Conservation (phyloP, 2,888 invertebrate species). For the Chymomyza caudatula region DNA sequence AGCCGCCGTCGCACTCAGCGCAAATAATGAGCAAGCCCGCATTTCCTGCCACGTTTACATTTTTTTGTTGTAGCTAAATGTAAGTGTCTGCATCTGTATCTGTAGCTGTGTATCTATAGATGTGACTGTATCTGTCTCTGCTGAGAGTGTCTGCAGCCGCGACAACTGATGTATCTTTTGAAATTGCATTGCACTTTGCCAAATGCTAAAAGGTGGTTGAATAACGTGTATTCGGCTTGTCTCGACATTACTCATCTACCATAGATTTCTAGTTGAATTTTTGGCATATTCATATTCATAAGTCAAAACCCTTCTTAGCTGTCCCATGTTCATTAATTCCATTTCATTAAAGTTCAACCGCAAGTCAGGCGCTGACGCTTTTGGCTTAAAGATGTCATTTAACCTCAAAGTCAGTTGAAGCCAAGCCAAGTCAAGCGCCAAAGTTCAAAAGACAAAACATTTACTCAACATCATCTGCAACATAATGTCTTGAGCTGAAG, state of each 20-base stretch:
- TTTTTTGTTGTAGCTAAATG: conserved; percentile 17
- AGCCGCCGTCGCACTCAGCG: conserved; percentile 65
- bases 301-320: neutral
- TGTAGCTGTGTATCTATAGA: conserved; percentile 32
- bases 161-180: conserved; percentile 65
- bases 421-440: conserved; percentile 11
- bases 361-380: conserved; percentile 16
- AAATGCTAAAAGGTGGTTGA: conserved; percentile 58
- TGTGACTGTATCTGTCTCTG: neutral
- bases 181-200: conserved; percentile 58
- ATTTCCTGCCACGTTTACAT: conserved; percentile 68
- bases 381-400: conserved; percentile 46
- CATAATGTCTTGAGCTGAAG: conserved; percentile 25
- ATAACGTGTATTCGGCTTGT: neutral
- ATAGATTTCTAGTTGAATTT: neutral
- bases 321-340: conserved; percentile 21
- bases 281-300: neutral
- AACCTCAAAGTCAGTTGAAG: conserved; percentile 41
- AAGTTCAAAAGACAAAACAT: conserved; percentile 62
- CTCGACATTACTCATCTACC: neutral
- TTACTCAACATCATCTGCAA: conserved; percentile 39
- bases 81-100: conserved; percentile 5
- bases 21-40: conserved; percentile 73
- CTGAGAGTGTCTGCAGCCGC: conserved; percentile 7
- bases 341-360: conserved; percentile 49